Evolutionary conservation across 2,888 invertebrate species (phyloP).

Genomic region (Drosophila rellima): DNA sequence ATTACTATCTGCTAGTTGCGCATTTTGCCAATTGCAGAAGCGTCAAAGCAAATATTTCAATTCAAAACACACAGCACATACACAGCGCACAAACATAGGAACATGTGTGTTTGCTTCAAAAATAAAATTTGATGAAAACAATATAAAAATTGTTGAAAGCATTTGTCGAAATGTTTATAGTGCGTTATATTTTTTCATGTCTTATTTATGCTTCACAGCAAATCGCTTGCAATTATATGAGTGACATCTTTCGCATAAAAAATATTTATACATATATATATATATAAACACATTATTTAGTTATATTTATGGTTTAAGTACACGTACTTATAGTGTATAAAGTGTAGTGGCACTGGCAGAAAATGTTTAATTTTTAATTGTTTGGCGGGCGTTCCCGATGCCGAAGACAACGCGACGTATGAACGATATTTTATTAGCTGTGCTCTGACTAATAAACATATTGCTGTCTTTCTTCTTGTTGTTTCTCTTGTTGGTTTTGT

Average conservation of each 20-base stretch:
- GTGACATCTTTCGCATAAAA: slow-evolving; percentile 35
- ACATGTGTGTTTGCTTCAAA: slow-evolving; percentile 20
- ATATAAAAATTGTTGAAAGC: slow-evolving; percentile 44
- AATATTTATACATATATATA: no score
- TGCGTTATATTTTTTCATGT: slow-evolving; percentile 38
- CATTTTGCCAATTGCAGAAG: slow-evolving; percentile 18
- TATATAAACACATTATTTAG: neutral
- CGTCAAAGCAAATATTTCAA: slow-evolving; percentile 64
- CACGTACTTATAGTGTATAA: neutral
- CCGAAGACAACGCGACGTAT: slow-evolving; percentile 43
- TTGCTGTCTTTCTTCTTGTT: slow-evolving; percentile 15
- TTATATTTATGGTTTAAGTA: slow-evolving; percentile 7
- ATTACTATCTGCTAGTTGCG: neutral
- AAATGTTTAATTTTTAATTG: slow-evolving; percentile 42
- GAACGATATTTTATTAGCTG: slow-evolving; percentile 60
- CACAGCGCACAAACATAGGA: neutral
- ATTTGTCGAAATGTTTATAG: slow-evolving; percentile 60
- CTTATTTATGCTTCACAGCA: slow-evolving; percentile 38
- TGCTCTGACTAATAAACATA: slow-evolving; percentile 48
- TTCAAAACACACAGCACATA: slow-evolving; percentile 33
- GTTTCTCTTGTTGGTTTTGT: neutral
- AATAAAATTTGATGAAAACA: slow-evolving; percentile 47
- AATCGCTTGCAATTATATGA: slow-evolving; percentile 61
- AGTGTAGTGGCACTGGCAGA: slow-evolving; percentile 1
- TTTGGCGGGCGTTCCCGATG: slow-evolving; percentile 13